Evolutionary conservation across 2,888 invertebrate species (phyloP), one percentile per base, ranked within the genome.

Genomic region (Pollenia griseotomentosa): DNA sequence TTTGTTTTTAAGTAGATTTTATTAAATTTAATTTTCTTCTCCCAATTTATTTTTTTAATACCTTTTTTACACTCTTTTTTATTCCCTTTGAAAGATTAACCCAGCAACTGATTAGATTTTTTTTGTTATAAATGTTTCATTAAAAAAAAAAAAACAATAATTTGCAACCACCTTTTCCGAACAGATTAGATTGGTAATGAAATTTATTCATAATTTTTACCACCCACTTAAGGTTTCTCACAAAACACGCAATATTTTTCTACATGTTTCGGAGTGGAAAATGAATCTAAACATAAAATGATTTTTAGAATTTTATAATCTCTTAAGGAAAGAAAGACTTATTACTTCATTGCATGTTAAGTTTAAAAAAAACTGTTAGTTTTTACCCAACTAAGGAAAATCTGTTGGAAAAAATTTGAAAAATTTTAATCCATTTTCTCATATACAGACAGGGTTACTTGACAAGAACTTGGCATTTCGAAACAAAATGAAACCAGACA

Each of bases 171-270:
- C 46, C 46, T 57, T 33, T 48, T 42, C n/a, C 42, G 9, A 46
- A 74, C 33, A 74, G 46, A 46, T 74, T 74, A 48, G 48, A 23
- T 66, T 66, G n/a, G 48, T 55, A 78, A 80, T 70, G 40, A 63
- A 53, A 80, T 73, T 53, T 80, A 71, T 71, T 71, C 61, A 70
- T 80, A 71, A 80, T 73, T 80, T 80, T 14, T 48, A 53, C 61
- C 51, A 71, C 57, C 63, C 19, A 53, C 55, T 23, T 63, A 23
- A 23, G 40, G 23, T 51, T 42, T 46, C 12, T 19, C 2, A 11
- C n/a, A 40, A 46, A n/a, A 57, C 63, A 74, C 55, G 55, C 74
- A 74, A 42, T 40, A n/a, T 46, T 2, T 61, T 61, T 23, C 23
- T 12, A 23, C 40, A 12, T 23, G 51, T 14, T 6, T 8, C 40